Evolutionary conservation across 2,888 invertebrate species (phyloP), one percentile per base, ranked within the genome.

Genomic region (Petrophora chlorosata): DNA sequence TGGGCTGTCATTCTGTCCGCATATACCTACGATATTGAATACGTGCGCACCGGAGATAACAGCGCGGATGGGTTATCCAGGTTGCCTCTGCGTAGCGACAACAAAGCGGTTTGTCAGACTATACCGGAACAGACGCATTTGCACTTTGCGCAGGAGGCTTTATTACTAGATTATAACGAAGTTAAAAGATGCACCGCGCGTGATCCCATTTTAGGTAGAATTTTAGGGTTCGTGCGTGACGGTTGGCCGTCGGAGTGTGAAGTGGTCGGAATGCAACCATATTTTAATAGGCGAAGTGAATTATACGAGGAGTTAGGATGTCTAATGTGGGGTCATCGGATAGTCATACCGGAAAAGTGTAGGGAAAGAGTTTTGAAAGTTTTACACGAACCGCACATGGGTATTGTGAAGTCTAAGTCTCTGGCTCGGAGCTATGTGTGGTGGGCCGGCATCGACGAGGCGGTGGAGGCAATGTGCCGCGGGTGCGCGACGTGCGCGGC

Each of bases 381-480:
- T n/a, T 15, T 56, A 16, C 55, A 55, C 39, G 51, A 53, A 5
- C 9, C 49, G 0, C 57, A 57, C 5, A 55, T 53, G 53, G 55
- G 53, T 0, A 51, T 59, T n/a, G 54, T 54, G 0, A 56, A 56
- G 32, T 44, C 54, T 0, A 59, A 56, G 16, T 13, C 45, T 2
- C 34, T 43, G 5, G 56, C 56, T 1, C 32, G 59, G 0, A 50
- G 53, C 7, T 56, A 56, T 19, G 38, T 56, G 10, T 53, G 51
- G 53, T 57, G 48, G 51, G 45, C 56, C 12, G 53, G 53, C 2
- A 22, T 58, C 0, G 57, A 46, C 76, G 64, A 43, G 75, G 61
- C 29, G 68, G 8, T 60, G 0, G 53, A 60, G n/a, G 14, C 12
- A 0, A 22, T 22, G n/a, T 56, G 53, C 7, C 41, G 39, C 1